Base-by-base conservation (phyloP, 2,113 vertebrate species). In the Zapornia atra region DNA sequence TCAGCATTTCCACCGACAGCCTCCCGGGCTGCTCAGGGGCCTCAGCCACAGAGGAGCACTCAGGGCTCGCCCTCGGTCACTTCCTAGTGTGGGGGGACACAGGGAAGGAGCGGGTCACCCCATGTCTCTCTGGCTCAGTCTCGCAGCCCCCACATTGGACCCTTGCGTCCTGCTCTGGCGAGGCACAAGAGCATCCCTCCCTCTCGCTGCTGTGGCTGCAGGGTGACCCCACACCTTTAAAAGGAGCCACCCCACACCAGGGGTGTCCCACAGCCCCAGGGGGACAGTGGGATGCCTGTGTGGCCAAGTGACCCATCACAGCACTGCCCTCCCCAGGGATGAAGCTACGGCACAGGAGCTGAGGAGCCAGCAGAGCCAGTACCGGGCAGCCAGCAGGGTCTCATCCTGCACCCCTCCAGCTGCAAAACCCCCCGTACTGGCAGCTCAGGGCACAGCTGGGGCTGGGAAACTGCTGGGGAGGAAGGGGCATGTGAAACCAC, bases 171-270 rank as follows among this genome's bases (percentile, higher is more conserved):
- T 2, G 0, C 28, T 46, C 42, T 42, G 12, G 42, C 4, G 2
- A 12, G 42, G n/a, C 16, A 10, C 46, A 18, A 33, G 81, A 3
- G 9, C 84, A 12, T 26, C 69, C 26, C 53, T 71, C 56, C 46
- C 28, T 50, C 51, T 42, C 16, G 0, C 21, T n/a, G 34, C 29
- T 2, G 0, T 2, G 38, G 21, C 10, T 4, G 3, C 1, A 1
- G 44, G 54, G 65, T 10, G 46, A 71, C 44, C 53, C 42, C 33
- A 12, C 34, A 26, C 2, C 56, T 75, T 42, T 16, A 4, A 24
- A 63, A 63, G 14, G 42, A 85, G 36, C 5, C 25, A 10, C 15
- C 26, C 13, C 0, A 0, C 5, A 15, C 9, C 3, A 2, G 14
- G 60, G 28, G 17, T n/a, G 28, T 57, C 65, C 79, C 61, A 6